Conservation (phyloP, 2,888 invertebrate genomes). For the Allacma fusca region DNA sequence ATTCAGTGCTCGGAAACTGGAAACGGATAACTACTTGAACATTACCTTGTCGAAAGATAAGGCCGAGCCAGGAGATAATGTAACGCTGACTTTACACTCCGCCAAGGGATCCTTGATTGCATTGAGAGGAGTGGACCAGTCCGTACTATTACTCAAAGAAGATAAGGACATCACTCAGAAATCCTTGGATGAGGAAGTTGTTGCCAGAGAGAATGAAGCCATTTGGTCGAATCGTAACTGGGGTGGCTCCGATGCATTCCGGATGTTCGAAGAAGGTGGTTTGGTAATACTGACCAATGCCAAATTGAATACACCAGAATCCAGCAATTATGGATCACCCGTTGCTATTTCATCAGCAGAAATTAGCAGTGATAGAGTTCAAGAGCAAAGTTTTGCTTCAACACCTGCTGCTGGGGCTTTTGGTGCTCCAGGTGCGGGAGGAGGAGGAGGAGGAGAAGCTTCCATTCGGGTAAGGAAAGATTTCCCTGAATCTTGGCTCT, state of each 20-base stretch:
- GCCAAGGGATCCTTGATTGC: slow-evolving; percentile 87
- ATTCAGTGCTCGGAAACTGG: slow-evolving; percentile 68
- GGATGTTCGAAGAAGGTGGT: slow-evolving; percentile 51
- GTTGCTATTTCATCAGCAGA: not conserved
- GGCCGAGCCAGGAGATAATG: slow-evolving; percentile 78
- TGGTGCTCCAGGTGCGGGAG: not conserved
- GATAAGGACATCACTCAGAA: slow-evolving; percentile 75
- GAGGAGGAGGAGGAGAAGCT: slow-evolving; percentile 9
- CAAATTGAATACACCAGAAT: slow-evolving; percentile 25
- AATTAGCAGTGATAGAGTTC: not conserved
- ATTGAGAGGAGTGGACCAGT: slow-evolving; percentile 86
- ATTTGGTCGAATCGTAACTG: slow-evolving; percentile 36
- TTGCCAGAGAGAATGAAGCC: slow-evolving; percentile 67
- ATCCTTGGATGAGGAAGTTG: slow-evolving; percentile 71
- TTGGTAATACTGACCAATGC: slow-evolving; percentile 49
- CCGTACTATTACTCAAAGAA: slow-evolving; percentile 75
- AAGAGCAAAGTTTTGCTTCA: not conserved
- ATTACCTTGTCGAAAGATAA: slow-evolving; percentile 68
- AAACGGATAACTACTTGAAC: slow-evolving; percentile 76
- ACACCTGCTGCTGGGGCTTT: not conserved
- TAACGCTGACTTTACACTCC: slow-evolving; percentile 79
- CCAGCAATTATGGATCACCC: not conserved
- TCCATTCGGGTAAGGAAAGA: slow-evolving; percentile 43
- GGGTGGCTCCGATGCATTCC: slow-evolving; percentile 48
- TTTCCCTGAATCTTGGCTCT: slow-evolving; percentile 57